Conservation (phyloP, 2,888 invertebrate species). For the Phyto melanocephala region DNA sequence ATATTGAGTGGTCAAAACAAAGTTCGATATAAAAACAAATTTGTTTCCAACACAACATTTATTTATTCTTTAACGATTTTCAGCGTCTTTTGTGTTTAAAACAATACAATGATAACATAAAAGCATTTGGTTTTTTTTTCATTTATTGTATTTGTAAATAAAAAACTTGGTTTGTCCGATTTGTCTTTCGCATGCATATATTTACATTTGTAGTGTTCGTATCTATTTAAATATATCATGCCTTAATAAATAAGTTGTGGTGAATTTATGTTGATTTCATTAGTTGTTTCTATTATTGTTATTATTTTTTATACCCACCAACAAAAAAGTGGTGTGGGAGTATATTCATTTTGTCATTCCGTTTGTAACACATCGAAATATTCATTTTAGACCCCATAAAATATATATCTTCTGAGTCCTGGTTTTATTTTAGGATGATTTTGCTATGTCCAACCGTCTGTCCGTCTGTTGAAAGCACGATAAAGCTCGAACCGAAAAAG, state of each 20-base stretch:
- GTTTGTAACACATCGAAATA: no score
- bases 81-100: not conserved
- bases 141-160: not conserved
- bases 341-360: no score
- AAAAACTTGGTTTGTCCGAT: constrained; percentile 27
- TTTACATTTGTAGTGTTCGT: not conserved
- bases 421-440: no score
- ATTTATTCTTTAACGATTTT: not conserved
- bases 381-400: no score
- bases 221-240: not conserved
- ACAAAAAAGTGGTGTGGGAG: no score
- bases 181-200: constrained; percentile 11
- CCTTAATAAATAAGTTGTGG: not conserved
- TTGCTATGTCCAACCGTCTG: no score
- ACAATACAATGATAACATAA: not conserved
- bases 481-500: no score
- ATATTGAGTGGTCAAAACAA: constrained; percentile 35
- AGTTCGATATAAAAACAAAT: constrained; percentile 19
- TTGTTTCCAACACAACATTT: not conserved
- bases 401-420: no score
- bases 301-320: no score
- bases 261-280: not conserved
- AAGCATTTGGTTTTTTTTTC: not conserved
- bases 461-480: no score
- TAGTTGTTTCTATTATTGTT: no score